Percentiles rank a stretch among this genome's conserved stretches.
phyloP scores from a whole-genome alignment of 2,888 invertebrate genomes.

The Xanthorhoe designata region DNA sequence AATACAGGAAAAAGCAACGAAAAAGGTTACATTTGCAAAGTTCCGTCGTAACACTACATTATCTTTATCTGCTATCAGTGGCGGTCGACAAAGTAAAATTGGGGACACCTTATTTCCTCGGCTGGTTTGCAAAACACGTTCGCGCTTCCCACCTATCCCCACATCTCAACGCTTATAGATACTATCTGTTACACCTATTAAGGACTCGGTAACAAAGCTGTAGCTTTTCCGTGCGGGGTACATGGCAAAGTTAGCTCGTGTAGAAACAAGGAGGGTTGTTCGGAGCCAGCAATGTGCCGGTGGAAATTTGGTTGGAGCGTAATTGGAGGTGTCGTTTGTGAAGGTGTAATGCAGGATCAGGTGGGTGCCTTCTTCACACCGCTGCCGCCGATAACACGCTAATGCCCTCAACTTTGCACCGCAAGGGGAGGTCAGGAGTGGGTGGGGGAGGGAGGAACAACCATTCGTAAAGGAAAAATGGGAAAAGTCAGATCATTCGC shows the following conservation, averaged over 20 bases:
- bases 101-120: conserved; percentile 82
- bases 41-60: conserved; percentile 74
- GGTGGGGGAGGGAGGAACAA: conserved; percentile 53
- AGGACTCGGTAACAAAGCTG: conserved; percentile 41
- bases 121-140: conserved; percentile 85
- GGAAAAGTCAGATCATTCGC: conserved; percentile 82
- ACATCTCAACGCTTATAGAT: conserved; percentile 85
- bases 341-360: conserved; percentile 68
- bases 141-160: conserved; percentile 83
- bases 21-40: conserved; percentile 68
- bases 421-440: conserved; percentile 64
- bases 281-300: conserved; percentile 52
- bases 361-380: conserved; percentile 83
- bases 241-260: conserved; percentile 54
- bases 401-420: conserved; percentile 86
- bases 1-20: conserved; percentile 48
- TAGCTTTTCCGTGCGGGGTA: conserved; percentile 41
- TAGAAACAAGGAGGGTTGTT: conserved; percentile 2
- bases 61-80: conserved; percentile 70
- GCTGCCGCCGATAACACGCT: conserved; percentile 83
- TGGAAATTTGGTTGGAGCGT: conserved; percentile 42
- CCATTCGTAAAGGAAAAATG: conserved; percentile 77
- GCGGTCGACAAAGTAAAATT: conserved; percentile 81
- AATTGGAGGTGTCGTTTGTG: conserved; percentile 51
- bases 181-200: conserved; percentile 81